These are phyloP conservation scores for Laodelphax striatellus DNA, from an alignment of 1,140 invertebrate species.

Conservation along the genomic window DNA sequence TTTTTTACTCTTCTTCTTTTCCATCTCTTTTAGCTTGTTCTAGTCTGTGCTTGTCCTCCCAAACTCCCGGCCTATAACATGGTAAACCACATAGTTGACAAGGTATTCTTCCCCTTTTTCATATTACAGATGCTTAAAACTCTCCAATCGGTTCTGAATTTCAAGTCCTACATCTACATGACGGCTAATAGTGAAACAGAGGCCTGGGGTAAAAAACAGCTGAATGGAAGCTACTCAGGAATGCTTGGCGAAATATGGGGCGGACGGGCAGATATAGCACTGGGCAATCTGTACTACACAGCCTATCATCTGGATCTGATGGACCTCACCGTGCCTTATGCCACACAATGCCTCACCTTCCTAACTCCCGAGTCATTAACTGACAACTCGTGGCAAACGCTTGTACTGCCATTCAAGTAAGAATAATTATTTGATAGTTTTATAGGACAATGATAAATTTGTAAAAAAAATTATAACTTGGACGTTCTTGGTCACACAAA, in stretches of 20 bases:
- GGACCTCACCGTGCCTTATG: constrained; percentile 67
- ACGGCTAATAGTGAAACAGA: constrained; percentile 30
- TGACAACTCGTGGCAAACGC: constrained; percentile 70
- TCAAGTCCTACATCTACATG: background rate
- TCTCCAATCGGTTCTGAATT: background rate
- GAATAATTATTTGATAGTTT: background rate
- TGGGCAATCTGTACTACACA: constrained; percentile 66
- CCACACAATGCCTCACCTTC: constrained; percentile 69
- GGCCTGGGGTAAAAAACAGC: constrained; percentile 48
- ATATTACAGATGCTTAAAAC: background rate
- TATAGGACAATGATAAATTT: constrained; percentile 4
- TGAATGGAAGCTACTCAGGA: constrained; percentile 50
- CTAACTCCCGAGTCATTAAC: constrained; percentile 63
- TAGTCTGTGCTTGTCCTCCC: too few relatives aligned
- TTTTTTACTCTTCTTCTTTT: too few relatives aligned
- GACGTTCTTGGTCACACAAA: too few relatives aligned
- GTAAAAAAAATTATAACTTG: too few relatives aligned
- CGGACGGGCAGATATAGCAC: constrained; percentile 53
- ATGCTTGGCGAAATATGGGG: constrained; percentile 56
- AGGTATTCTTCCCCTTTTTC: too few relatives aligned
- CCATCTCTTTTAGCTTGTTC: too few relatives aligned
- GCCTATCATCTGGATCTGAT: constrained; percentile 50
- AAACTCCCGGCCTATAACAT: too few relatives aligned
- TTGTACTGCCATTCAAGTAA: constrained; percentile 67
- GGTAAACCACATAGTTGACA: too few relatives aligned